Base-by-base conservation (phyloP, 2,888 invertebrate genomes). In the Platerodrilus igneus region DNA sequence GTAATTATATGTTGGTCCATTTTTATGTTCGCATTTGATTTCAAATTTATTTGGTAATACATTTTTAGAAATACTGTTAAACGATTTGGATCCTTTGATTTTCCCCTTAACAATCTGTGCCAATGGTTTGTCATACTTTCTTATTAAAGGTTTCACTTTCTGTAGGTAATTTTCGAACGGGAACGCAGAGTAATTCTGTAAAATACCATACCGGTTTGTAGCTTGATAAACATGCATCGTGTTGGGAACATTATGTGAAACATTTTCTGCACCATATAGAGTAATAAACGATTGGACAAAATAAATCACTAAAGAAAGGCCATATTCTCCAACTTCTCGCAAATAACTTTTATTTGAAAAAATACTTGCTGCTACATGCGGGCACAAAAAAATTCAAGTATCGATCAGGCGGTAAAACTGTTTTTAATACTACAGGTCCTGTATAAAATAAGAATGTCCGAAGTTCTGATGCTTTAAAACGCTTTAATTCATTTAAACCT, bases 191-290 rank as follows among this genome's bases (percentile, higher is more conserved):
- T 32, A 45, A n/a, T 18, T 26, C 21, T 47, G 18, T 15, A 49
- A 5, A 26, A 19, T n/a, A 16, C 49, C 48, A 31, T 45, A 40
- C n/a, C 14, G 22, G 29, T 39, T 25, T 11, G 43, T 35, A 44
- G 44, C 47, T 25, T 47, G 34, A 26, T 28, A 28, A 20, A 53
- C 10, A 37, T 53, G 52, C 27, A 53, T 25, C 25, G 48, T 41
- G 30, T 44, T 47, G 29, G 52, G 53, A 11, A 56, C 37, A 45
- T 53, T 54, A 37, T 56, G 50, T 9, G 53, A 49, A n/a, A 52
- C 37, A 33, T 47, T 40, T 37, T 53, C 40, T 28, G 36, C 16
- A 8, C 45, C 50, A 42, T 50, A 51, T 11, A 55, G 28, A 35
- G 26, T 34, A 28, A 19, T 37, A 36, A 48, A 53, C 27, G 39